Conservation (phyloP, 2,797 vertebrate genomes). For the Enteromius paludinosus region DNA sequence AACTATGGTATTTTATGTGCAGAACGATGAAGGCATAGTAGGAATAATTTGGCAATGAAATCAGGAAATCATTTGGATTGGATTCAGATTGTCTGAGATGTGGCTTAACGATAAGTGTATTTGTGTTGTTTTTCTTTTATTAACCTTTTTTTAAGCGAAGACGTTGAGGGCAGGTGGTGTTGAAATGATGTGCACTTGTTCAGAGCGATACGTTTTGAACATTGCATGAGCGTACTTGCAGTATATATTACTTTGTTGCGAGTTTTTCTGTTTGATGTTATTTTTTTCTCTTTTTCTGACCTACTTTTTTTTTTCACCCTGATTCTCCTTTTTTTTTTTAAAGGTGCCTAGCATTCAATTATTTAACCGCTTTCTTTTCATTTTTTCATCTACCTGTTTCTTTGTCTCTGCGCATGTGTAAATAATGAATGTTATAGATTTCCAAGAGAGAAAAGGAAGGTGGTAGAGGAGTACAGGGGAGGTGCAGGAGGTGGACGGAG, state of each 20-base stretch:
- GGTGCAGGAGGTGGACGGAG: conserved; percentile 46
- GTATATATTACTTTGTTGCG: conserved; percentile 63
- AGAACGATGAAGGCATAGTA: not conserved
- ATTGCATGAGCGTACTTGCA: conserved; percentile 58
- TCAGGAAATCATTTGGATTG: not conserved
- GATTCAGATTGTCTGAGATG: not conserved
- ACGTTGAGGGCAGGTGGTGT: conserved; percentile 14
- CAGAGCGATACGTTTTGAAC: conserved; percentile 56
- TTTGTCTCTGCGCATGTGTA: conserved; percentile 74
- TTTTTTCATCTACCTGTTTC: conserved; percentile 71
- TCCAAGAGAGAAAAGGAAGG: conserved; percentile 56
- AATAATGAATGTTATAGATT: conserved; percentile 80
- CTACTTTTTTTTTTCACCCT: conserved; percentile 64
- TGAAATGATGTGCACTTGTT: conserved; percentile 38
- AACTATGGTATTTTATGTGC: not conserved
- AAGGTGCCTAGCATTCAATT: conserved; percentile 72
- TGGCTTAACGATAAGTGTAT: not conserved
- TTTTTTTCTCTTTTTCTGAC: conserved; percentile 54
- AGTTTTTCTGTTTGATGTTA: conserved; percentile 64
- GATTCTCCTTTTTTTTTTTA: conserved; percentile 59
- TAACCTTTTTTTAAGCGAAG: conserved; percentile 6
- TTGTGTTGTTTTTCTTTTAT: conserved; percentile 31
- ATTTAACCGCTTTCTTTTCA: conserved; percentile 74
- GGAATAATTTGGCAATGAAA: not conserved
- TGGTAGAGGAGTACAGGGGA: conserved; percentile 35